phyloP scores from a whole-genome alignment of 2,888 invertebrate species.

The Tetrapedia diversipes region DNA sequence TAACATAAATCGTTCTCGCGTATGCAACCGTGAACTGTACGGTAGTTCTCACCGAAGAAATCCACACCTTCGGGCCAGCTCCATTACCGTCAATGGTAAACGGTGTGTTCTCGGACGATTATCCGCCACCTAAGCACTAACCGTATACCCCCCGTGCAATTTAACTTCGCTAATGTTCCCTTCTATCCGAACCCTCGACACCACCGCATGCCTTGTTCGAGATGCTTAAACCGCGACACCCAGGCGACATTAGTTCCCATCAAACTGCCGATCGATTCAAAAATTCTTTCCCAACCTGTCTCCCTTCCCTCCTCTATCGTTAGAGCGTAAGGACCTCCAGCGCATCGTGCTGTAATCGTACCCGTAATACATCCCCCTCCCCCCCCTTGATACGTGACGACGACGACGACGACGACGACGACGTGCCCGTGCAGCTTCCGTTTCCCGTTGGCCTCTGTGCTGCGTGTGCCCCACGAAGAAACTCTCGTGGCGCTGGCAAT shows the following conservation, averaged over 20 bases:
- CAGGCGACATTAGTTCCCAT: not conserved
- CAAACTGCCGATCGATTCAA: not conserved
- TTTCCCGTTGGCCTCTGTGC: not conserved
- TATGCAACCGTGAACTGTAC: not conserved
- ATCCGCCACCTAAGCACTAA: not conserved
- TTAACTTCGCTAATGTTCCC: not conserved
- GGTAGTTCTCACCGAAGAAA: not conserved
- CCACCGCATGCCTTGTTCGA: not conserved
- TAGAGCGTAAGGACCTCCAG: too few species aligned
- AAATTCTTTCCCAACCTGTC: slow-evolving; percentile 11
- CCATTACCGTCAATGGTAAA: not conserved
- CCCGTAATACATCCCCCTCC: slow-evolving; percentile 8
- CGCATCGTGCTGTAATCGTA: slow-evolving; percentile 21
- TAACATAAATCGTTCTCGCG: too few species aligned
- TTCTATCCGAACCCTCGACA: not conserved
- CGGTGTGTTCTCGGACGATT: not conserved
- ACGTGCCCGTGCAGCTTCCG: slow-evolving; percentile 16
- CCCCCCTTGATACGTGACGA: slow-evolving; percentile 28
- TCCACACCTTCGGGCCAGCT: not conserved
- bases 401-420: too few species aligned
- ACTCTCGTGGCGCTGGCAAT: slow-evolving; percentile 65
- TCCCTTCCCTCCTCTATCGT: not conserved
- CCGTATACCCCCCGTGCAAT: not conserved
- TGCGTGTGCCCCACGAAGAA: slow-evolving; percentile 9
- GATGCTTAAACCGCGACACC: not conserved